Conservation (phyloP, 2,113 vertebrate species). For the Serilophus lunatus region DNA sequence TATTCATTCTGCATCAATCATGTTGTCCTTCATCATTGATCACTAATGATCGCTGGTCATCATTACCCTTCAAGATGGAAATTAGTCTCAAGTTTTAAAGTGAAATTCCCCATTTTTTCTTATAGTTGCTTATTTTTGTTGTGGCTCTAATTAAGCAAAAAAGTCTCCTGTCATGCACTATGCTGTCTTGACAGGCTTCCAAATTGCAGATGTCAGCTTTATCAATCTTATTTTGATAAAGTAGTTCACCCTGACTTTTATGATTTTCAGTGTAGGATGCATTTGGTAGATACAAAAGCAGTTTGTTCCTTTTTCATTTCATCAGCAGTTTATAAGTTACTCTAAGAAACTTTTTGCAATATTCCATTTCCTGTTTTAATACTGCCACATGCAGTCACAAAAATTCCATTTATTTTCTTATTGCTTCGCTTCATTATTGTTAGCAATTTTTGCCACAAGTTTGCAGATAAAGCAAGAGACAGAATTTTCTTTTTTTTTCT, state of each 20-base stretch:
- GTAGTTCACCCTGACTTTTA: background rate
- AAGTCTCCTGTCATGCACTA: background rate
- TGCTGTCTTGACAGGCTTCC: background rate
- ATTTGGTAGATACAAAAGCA: background rate
- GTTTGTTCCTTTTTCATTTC: background rate
- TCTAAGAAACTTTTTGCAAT: background rate
- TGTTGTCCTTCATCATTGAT: background rate
- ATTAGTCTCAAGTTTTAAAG: background rate
- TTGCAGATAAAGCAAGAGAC: background rate
- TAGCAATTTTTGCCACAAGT: background rate
- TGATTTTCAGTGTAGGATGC: background rate
- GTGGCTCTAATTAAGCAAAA: background rate
- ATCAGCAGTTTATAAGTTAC: background rate
- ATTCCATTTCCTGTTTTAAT: background rate
- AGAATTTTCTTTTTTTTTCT: background rate
- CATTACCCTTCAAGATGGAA: background rate
- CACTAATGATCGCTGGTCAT: background rate
- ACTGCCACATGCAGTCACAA: fast-evolving
- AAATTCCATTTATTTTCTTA: background rate
- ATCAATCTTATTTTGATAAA: background rate
- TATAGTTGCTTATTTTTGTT: background rate
- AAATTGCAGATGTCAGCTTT: background rate
- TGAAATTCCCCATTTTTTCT: background rate
- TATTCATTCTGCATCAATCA: background rate
- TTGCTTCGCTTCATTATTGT: fast-evolving